Evolutionary conservation across 2,113 vertebrate genomes (phyloP), one percentile per base, ranked within the genome.

Genomic region (Entelurus aequoreus): DNA sequence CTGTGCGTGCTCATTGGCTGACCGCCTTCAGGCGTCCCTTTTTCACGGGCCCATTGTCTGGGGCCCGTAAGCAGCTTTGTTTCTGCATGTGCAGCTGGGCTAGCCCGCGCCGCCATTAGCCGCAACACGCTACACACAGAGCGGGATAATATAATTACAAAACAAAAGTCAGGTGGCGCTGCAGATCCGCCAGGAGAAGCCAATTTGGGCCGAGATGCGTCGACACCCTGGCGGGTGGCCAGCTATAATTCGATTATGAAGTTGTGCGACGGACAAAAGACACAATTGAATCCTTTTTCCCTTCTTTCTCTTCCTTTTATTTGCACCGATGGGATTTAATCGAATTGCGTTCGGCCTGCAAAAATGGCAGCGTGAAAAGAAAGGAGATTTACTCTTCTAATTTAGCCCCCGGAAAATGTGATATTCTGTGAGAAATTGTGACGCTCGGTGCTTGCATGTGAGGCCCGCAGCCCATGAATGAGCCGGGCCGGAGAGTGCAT

Each of bases 91-190:
- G 87, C 87, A 89, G 87, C 87, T 89, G 87, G 87, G 83, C 80
- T 77, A 74, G 83, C 83, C 79, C 60, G 79, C 78, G 72, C 79
- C 69, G 84, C 87, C 83, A 88, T 89, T 89, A 88, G 86, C 84
- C 60, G 11, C 77, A 78, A 84, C 84, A 79, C 52, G 83, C 80
- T 77, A 81, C 82, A 87, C 77, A 61, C 84, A 84, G 86, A 78
- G 84, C 82, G 69, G 79, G 82, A 80, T 89, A 89, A 89, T 89
- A 88, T 87, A 86, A 89, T 89, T 89, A 88, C 82, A 82, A 87
- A 89, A 89, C 86, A 89, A 88, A 89, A 89, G 87, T 88, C 87
- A 89, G 86, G 87, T 89, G 87, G 84, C 82, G 77, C 77, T 77
- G 64, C 51, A 72, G 80, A 84, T 77, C 60, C 77, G 82, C 75